Conservation (phyloP, 2,888 invertebrate species). For the Venustoraphidia nigricollis region DNA sequence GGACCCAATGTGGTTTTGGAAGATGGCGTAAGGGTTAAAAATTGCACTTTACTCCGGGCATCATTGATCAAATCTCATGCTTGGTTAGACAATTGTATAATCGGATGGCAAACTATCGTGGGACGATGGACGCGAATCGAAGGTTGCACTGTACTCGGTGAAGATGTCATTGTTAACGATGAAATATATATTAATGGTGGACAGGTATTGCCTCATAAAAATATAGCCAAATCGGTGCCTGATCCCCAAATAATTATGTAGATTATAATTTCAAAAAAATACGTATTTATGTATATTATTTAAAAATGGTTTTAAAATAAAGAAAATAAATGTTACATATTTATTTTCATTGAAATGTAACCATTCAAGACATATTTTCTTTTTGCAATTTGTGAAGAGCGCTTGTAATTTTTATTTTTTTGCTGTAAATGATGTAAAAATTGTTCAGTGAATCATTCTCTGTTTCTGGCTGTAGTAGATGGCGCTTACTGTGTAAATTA, state of each 20-base stretch:
- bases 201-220: conserved; percentile 93
- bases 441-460: no score
- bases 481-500: no score
- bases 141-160: conserved; percentile 92
- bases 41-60: conserved; percentile 78
- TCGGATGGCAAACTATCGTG: conserved; percentile 90
- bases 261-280: background rate
- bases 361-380: no score
- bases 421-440: no score
- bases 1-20: conserved; percentile 86
- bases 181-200: conserved; percentile 97
- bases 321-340: no score
- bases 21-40: conserved; percentile 90
- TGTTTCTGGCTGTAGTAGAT: no score
- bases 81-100: conserved; percentile 92
- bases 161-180: conserved; percentile 97
- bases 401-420: no score
- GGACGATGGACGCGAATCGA: conserved; percentile 99
- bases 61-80: conserved; percentile 80
- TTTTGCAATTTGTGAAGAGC: no score
- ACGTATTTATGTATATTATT: no score
- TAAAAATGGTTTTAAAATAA: no score
- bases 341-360: no score
- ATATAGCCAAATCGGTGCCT: conserved; percentile 75
- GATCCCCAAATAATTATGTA: conserved; percentile 29